Base-by-base conservation (phyloP, 2,797 vertebrate species). In the Rachycentron canadum region DNA sequence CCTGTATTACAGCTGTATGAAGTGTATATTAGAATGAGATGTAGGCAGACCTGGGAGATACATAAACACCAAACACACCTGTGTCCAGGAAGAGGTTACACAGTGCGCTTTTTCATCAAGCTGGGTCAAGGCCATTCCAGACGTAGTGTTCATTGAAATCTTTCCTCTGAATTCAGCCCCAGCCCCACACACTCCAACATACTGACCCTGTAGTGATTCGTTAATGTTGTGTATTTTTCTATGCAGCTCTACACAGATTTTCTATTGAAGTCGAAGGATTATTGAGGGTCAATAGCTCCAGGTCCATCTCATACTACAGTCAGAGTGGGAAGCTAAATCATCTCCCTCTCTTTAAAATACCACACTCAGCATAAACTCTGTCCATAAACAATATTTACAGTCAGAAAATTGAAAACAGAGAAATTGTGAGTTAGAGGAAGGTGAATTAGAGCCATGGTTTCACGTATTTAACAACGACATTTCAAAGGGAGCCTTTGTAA, bases 51-150 rank as follows among this genome's bases (percentile, higher is more conserved):
- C 28, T n/a, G 61, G 52, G 12, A 56, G 78, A 89, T 75, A 85
- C 63, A 64, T 62, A 55, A 53, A 67, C 38, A n/a, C 52, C 47
- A 63, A 47, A 45, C 45, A 53, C 49, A 71, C 73, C 28, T 78
- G 79, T 69, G 49, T 56, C 53, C 34, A 36, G 56, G 40, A 49
- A 84, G 81, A 80, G 84, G 86, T 82, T 62, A 60, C 4, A 59
- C 23, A 21, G 21, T 45, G 36, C 50, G 71, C 6, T 67, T 68
- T 84, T 83, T 78, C 79, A 81, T 88, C 53, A 71, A 32, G 52
- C 25, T 58, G 57, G 78, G 69, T 80, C 60, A 71, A 82, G 75
- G 66, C 34, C 71, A 68, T 52, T 45, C 47, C 47, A 57, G 16
- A 5, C 53, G n/a, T 2, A 0, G 16, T 40, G 63, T 7, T 66